Base-by-base conservation (phyloP, 2,888 invertebrate species). In the Lypha dubia region DNA sequence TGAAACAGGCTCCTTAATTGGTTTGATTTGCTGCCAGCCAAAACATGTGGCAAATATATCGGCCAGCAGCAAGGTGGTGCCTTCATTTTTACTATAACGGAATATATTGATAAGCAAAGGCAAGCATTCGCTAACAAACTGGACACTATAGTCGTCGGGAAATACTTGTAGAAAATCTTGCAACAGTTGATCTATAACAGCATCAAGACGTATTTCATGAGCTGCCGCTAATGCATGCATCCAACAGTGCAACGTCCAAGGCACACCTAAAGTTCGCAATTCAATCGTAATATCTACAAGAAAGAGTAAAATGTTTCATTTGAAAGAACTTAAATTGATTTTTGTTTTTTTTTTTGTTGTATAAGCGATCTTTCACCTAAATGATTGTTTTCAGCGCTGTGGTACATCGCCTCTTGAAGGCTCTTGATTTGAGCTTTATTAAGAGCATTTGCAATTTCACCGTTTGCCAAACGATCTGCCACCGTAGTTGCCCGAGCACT, bases 211-310 rank as follows among this genome's bases (percentile, higher is more conserved):
- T 79, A 96, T 94, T 86, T 97, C 97, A 74, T 97, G 97, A 0
- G 98, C 97, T 0, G 97, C 97, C 0, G 96, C 96, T 41, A 98
- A 92, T 0, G 97, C 97, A 89, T 97, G 95, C 94, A 97, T 97
- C 98, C 98, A 98, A 87, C 97, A 97, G 91, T 98, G 97, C 28
- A 98, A 92, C 0, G 97, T 97, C 98, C 98, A 98, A 3, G 97
- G 96, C 13, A 98, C 96, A 35, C 97, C 97, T 68, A 97, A 92
- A 49, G 96, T 95, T 79, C 97, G 94, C 41, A 98, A 93, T 90
- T 98, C 98, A 88, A 98, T 94, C 0, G 98, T 97, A 87, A 98
- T 96, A 90, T 98, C 98, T 95, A 89, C 11, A 58, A 87, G n/a
- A n/a, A n/a, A n/a, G n/a, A n/a, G n/a, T n/a, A n/a, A n/a, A n/a